phyloP scores from a whole-genome alignment of 2,113 vertebrate species.

The Ascaphus truei region DNA sequence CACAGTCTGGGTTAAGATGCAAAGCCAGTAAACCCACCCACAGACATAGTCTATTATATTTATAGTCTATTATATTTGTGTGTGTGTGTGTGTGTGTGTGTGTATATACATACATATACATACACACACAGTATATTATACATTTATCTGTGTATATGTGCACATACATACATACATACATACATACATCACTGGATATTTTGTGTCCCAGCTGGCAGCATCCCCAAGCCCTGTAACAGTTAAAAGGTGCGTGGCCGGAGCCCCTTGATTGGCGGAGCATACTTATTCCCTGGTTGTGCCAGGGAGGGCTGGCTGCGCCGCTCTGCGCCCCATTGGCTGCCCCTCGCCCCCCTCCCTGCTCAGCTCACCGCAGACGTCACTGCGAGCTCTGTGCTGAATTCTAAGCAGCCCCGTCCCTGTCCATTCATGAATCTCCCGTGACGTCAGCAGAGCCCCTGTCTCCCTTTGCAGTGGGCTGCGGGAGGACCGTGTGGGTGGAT shows the following conservation, averaged over 20 bases:
- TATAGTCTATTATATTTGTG: no score
- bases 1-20: no score
- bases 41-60: no score
- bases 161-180: no score
- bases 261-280: neutral
- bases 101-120: neutral
- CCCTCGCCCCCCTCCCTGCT: constrained; percentile 11
- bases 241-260: neutral
- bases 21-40: no score
- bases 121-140: neutral
- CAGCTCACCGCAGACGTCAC: constrained; percentile 33
- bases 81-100: neutral
- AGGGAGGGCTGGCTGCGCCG: constrained; percentile 5
- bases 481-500: constrained; percentile 30
- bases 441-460: constrained; percentile 16
- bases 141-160: no score
- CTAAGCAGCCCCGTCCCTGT: constrained; percentile 35
- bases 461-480: constrained; percentile 35
- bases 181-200: neutral
- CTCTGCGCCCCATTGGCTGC: neutral
- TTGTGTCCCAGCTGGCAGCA: neutral
- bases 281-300: neutral
- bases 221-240: neutral
- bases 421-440: constrained; percentile 35
- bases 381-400: constrained; percentile 22